phyloP scores from a whole-genome alignment of 2,113 vertebrate species.

The Prinia subflava region DNA sequence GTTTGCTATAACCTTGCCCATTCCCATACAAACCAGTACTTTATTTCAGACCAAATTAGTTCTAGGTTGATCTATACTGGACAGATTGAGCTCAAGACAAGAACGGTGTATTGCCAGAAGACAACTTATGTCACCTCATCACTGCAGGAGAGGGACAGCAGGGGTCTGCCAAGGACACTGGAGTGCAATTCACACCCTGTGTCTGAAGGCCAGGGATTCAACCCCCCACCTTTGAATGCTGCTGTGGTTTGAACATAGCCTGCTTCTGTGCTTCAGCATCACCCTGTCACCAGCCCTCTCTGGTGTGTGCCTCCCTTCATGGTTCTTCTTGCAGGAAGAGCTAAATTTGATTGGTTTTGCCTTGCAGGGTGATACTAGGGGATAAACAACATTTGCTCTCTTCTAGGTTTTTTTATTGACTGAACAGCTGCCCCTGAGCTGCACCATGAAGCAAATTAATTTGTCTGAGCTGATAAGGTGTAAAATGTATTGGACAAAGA shows the following conservation, averaged over 20 bases:
- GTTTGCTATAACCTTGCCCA: background rate
- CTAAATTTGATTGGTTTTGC: background rate
- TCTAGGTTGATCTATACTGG: background rate
- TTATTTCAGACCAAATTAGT: background rate
- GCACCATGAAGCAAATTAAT: background rate
- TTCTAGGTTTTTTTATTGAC: background rate
- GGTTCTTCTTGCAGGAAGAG: background rate
- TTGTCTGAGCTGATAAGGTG: background rate
- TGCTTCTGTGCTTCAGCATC: background rate
- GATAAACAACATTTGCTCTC: background rate
- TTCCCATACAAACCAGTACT: background rate
- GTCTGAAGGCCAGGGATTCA: background rate
- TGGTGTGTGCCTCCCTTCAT: background rate
- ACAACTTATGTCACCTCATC: background rate
- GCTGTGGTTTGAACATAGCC: background rate
- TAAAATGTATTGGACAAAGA: background rate
- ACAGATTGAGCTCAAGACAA: background rate
- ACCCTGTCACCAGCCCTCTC: background rate
- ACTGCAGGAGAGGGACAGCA: background rate
- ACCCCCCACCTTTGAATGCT: background rate
- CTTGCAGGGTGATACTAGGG: background rate
- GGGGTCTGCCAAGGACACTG: background rate
- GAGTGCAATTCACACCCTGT: background rate
- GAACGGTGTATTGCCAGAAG: background rate
- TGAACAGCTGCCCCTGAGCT: constrained; percentile 14